Percentiles rank a stretch among this genome's conserved stretches.
These are phyloP conservation scores for Phylloscopus whistleri DNA, from an alignment of 2,113 vertebrate species.

Conservation along the genomic window DNA sequence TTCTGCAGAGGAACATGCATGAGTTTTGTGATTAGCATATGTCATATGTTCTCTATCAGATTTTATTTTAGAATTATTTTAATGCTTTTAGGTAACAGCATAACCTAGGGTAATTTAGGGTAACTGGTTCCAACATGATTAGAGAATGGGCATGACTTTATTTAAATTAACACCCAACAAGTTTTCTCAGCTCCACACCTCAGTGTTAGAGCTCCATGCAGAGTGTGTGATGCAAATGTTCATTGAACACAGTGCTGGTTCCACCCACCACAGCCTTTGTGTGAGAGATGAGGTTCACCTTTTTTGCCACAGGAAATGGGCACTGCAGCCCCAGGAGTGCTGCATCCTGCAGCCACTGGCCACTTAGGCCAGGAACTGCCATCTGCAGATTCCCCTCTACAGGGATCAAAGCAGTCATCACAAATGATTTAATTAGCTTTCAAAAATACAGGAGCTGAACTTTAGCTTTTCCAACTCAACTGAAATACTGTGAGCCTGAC, in stretches of 20 bases:
- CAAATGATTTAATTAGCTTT: constrained; percentile 68
- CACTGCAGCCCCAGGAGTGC: not conserved
- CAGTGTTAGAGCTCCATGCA: not conserved
- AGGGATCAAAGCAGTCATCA: constrained; percentile 44
- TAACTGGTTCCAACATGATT: not conserved
- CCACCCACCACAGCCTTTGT: not conserved
- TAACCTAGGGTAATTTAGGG: not conserved
- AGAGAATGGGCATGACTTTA: not conserved
- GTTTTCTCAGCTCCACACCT: not conserved
- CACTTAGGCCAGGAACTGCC: constrained; percentile 39
- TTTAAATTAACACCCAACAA: not conserved
- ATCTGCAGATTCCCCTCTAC: not conserved
- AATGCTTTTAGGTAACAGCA: not conserved
- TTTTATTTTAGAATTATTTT: not conserved
- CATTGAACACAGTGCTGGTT: not conserved
- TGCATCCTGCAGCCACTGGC: not conserved
- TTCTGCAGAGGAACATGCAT: constrained; percentile 77
- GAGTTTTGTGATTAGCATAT: not conserved
- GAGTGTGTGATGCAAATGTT: not conserved
- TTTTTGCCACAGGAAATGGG: not conserved
- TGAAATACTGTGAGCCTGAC: constrained; percentile 33
- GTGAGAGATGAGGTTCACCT: not conserved
- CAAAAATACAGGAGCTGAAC: constrained; percentile 59
- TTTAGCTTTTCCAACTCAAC: constrained; percentile 9
- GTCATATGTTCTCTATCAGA: not conserved